These are phyloP conservation scores for Ophraella communa DNA, from an alignment of 2,888 invertebrate species.

Conservation along the genomic window DNA sequence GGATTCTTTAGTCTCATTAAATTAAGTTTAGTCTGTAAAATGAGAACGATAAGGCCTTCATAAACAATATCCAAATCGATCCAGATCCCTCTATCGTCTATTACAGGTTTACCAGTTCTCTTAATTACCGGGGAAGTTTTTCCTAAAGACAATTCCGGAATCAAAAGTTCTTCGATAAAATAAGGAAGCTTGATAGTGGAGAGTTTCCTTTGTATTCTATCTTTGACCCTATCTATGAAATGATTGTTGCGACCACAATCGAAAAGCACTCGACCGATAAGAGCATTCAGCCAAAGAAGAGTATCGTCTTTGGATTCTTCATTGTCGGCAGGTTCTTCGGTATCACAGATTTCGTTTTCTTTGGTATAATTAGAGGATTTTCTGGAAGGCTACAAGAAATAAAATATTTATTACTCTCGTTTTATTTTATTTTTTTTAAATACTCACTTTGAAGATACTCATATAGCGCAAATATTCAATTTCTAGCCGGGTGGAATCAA, in stretches of 20 bases:
- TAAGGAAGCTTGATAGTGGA: conserved; percentile 85
- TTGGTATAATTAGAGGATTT: conserved; percentile 23
- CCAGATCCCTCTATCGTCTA: conserved; percentile 88
- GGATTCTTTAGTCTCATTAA: conserved; percentile 69
- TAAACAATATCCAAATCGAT: conserved; percentile 83
- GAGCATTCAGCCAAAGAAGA: conserved; percentile 78
- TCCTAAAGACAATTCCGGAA: conserved; percentile 78
- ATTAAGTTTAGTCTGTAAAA: conserved; percentile 88
- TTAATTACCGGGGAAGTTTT: conserved; percentile 71
- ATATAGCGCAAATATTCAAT: conserved; percentile 54
- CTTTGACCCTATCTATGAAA: conserved; percentile 74
- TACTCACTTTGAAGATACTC: conserved; percentile 50
- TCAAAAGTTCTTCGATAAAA: conserved; percentile 83
- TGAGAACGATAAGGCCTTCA: conserved; percentile 79
- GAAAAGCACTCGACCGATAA: conserved; percentile 79
- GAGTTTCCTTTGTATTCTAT: conserved; percentile 85
- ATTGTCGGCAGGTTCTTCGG: conserved; percentile 28
- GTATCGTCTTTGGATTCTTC: conserved; percentile 51
- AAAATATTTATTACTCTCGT: background rate
- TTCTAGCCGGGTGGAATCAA: conserved; percentile 39
- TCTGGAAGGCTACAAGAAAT: conserved; percentile 32
- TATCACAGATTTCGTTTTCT: conserved; percentile 32
- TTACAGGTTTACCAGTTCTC: conserved; percentile 68
- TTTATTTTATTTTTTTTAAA: background rate
- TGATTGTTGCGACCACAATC: conserved; percentile 79